Evolutionary conservation across 2,113 vertebrate species (phyloP), one percentile per base, ranked within the genome.

Genomic region (Nycticebus coucang): DNA sequence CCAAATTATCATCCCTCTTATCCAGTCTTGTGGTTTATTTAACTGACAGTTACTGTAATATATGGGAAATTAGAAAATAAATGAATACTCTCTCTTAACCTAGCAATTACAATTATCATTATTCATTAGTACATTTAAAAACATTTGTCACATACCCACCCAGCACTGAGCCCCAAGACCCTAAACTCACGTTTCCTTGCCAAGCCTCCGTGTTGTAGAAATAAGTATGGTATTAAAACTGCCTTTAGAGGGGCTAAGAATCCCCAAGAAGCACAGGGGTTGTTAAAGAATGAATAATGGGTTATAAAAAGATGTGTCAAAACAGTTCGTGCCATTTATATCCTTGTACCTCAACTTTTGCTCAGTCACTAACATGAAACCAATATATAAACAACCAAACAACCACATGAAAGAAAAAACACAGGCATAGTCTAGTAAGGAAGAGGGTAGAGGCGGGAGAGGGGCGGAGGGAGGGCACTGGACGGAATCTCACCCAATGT

Each of bases 1-100:
- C 28, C 12, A 3, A 1, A 3, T n/a, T 15, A 1, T 1, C 55
- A 19, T 53, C 37, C 19, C 15, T 12, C 17, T 26, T 2, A 18
- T 13, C n/a, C 41, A 41, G 37, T 30, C 26, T 64, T 79, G 8
- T 78, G 62, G 21, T 15, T 88, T 72, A 69, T 21, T 24, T 85
- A 72, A 15, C 37, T 24, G 81, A 13, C 8, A 37, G n/a, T 2
- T 18, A 19, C 55, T 14, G 1, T 24, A 19, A 26, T 45, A 15
- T 30, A 28, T 28, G 50, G 53, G 66, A 77, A 71, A 57, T n/a
- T 50, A 66, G 22, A 22, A 30, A 55, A 35, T 28, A n/a, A 53
- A 8, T 30, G 26, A 59, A 59, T 6, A 7, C 1, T 28, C 7
- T 15, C 0, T 24, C 50, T 60, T 68, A 93, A 81, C 26, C 55